These are phyloP conservation scores for Mystacornis crossleyi DNA, from an alignment of 2,113 vertebrate genomes.

Conservation along the genomic window DNA sequence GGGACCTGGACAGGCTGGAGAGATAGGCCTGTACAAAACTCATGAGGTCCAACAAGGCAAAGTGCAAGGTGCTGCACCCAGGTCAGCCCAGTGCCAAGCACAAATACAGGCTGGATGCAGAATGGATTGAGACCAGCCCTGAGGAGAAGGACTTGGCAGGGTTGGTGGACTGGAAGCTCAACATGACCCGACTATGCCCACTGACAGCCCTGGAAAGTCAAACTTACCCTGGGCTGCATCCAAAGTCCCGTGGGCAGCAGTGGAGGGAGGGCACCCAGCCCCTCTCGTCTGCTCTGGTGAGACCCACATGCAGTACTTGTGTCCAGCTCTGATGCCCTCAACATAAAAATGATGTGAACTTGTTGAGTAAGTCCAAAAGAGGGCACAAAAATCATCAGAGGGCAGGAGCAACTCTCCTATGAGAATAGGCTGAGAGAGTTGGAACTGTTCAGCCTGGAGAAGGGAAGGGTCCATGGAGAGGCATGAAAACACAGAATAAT, in stretches of 20 bases:
- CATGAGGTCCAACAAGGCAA: neutral
- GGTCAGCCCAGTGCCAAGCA: neutral
- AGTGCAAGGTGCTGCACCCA: neutral
- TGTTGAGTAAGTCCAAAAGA: neutral
- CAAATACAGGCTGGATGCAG: neutral
- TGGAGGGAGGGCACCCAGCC: neutral
- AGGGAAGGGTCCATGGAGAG: neutral
- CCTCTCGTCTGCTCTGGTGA: neutral
- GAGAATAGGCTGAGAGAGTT: neutral
- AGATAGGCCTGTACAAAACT: neutral
- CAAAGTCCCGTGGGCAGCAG: neutral
- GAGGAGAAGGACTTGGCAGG: neutral
- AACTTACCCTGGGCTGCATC: neutral
- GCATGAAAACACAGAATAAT: neutral
- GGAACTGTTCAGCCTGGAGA: neutral
- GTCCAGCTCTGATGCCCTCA: neutral
- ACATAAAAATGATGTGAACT: neutral
- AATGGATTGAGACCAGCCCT: neutral
- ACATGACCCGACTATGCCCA: no score
- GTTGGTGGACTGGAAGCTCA: neutral
- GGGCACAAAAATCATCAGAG: neutral
- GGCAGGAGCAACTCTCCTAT: neutral
- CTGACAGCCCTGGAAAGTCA: neutral
- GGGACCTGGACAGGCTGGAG: neutral
- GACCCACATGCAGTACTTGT: neutral